Evolutionary conservation across 2,113 vertebrate species (phyloP), one percentile per base, ranked within the genome.

Genomic region (Etia nguti): DNA sequence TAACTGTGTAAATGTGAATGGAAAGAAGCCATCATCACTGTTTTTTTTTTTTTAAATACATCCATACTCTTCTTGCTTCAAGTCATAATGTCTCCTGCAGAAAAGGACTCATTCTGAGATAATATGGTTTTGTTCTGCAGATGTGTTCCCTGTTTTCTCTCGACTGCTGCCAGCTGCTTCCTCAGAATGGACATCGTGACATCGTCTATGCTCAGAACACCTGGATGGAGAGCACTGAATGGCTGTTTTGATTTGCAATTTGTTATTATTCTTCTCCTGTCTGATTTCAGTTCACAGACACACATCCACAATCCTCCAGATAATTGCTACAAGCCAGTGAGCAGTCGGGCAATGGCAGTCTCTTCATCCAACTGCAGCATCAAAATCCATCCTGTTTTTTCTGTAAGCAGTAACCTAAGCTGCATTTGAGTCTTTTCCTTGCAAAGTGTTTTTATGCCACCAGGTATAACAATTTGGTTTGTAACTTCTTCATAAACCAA

Each of bases 161-260:
- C 13, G 1, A 15, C 41, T 2, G 83, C 12, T 65, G 46, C 75
- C 48, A 65, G 65, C 55, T 54, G 50, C 31, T 68, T 50, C 48
- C 31, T 55, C 54, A 10, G 73, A 75, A 85, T 5, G 52, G 52
- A 55, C 62, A 10, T 10, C 5, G 46, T 26, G 54, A 26, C 82
- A 2, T 55, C 52, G 18, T 29, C 59, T 73, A 4, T 60, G 57
- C n/a, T 68, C 86, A 56, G 2, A n/a, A 82, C 59, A 57, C 54
- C 82, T 85, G 88, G 84, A 84, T 65, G 16, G 29, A 15, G 26
- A 18, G 50, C 57, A 82, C 1, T 29, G 59, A 62, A 56, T 38
- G 73, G 10, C 15, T 34, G 77, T 86, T 79, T 87, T 83, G 57
- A 87, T 87, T 80, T 85, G 89, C 70, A 81, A 73, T 86, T 80